Conservation (phyloP, 2,888 invertebrate species). For the Papilio protenor region DNA sequence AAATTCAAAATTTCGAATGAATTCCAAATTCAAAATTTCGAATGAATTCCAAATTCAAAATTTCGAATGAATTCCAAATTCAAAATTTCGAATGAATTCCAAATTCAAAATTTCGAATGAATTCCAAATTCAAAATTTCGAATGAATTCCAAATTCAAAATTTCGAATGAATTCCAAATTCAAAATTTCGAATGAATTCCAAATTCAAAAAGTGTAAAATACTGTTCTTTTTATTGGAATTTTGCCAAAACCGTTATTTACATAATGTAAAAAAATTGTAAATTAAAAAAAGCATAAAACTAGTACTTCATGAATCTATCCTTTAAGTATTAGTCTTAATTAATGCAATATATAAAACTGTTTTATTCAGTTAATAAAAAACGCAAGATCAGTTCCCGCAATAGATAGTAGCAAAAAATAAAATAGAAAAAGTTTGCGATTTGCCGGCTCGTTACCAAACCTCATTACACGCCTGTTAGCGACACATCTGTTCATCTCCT, state of each 20-base stretch:
- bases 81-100: too few species aligned
- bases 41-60: too few species aligned
- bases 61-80: too few species aligned
- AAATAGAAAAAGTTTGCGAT: constrained; percentile 24
- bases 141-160: too few species aligned
- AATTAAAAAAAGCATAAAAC: not conserved
- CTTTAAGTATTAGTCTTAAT: not conserved
- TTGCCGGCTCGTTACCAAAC: constrained; percentile 32
- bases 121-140: not conserved
- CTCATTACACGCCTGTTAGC: constrained; percentile 43
- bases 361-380: constrained; percentile 1
- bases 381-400: not conserved
- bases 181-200: too few species aligned
- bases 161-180: too few species aligned
- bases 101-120: too few species aligned
- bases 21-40: not conserved
- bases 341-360: not conserved
- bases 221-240: too few species aligned
- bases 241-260: too few species aligned
- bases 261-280: not conserved
- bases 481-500: constrained; percentile 42
- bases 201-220: too few species aligned
- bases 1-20: too few species aligned
- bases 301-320: not conserved
- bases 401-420: constrained; percentile 12